Evolutionary conservation across 2,888 invertebrate species (phyloP), one percentile per base, ranked within the genome.

Genomic region (Muscina levida): DNA sequence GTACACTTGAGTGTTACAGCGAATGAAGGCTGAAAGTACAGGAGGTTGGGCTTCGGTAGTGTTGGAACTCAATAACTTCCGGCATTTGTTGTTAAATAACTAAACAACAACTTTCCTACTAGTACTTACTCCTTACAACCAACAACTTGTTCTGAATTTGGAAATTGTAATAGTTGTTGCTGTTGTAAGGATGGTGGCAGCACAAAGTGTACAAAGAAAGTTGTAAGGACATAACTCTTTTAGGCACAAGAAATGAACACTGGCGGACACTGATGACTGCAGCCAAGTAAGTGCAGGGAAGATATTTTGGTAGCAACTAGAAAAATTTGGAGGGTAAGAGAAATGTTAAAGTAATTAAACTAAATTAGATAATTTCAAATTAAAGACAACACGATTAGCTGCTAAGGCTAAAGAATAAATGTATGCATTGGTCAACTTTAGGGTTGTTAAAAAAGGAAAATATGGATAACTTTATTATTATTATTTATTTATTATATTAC

Each of bases 1-100:
- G 31, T 8, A n/a, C n/a, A n/a, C n/a, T n/a, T 8, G 11, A 44
- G 44, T 2, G 4, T 11, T 10, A 44, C 13, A 11, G 44, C 10
- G 11, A 44, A 31, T 5, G n/a, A 56, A 56, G 1, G 22, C 2
- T 4, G 53, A 46, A 31, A 65, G n/a, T 62, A 17, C 15, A 31
- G 31, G 31, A 31, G 53, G 74, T 65, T 26, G 67, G 39, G 71
- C 66, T 71, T 74, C 71, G 62, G 70, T n/a, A n/a, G 57, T 57
- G 79, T 53, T 53, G 76, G 79, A 82, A 77, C 87, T 87, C 87
- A 87, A 87, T 87, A 87, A 86, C 87, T 87, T 87, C 85, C 84
- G 84, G 82, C 82, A 80, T 78, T 83, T 82, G 76, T 76, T 31
- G 62, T 80, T 80, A 80, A 80, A 80, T 80, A 80, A 80, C 79